Evolutionary conservation across 1,140 invertebrate species (phyloP), one percentile per base, ranked within the genome.

Genomic region (Papilio aristodemus): DNA sequence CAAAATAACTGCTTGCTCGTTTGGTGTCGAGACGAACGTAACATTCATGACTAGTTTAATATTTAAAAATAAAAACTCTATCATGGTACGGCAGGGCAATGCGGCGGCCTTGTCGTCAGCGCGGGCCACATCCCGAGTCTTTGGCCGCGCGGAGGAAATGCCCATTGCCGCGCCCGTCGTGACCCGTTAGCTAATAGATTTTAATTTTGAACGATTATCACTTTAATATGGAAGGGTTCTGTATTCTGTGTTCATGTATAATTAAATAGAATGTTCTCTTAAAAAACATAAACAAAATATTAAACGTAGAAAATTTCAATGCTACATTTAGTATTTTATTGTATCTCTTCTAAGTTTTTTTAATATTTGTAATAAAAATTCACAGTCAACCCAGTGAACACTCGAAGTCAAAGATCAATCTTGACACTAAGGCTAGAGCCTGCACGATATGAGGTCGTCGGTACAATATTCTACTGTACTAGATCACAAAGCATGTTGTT

Each of bases 141-240:
- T 68, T 58, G 67, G 32, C 50, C 46, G 50, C 46, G 11, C 46
- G 46, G n/a, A 43, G 41, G 41, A 66, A 43, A 41, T 66, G 38
- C 38, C 62, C 60, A 63, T 36, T 38, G 59, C 59, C 32, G 46
- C 46, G 46, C 19, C 2, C n/a, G 8, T 36, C 59, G 59, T 62
- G 67, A 68, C 25, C 50, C 13, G 67, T 38, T 37, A 68, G 27
- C 64, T 67, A 67, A 67, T 17, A 27, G 19, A 43, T 25, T 46
- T 64, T 41, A 38, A 41, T 38, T 63, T 22, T 54, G 2, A 38
- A 19, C 17, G 36, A 32, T 38, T 36, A 38, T 38, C 13, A 36
- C 60, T 38, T 32, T 39, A 17, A 6, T 22, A 17, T 32, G 4
- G 7, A 58, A 58, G 25, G 57, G 57, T 58, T 58, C 57, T 14